A percentile compares a stretch with the other conserved stretches of the same genome.
Conservation (phyloP, 1,140 invertebrate species). For the Sinonovacula constricta region DNA sequence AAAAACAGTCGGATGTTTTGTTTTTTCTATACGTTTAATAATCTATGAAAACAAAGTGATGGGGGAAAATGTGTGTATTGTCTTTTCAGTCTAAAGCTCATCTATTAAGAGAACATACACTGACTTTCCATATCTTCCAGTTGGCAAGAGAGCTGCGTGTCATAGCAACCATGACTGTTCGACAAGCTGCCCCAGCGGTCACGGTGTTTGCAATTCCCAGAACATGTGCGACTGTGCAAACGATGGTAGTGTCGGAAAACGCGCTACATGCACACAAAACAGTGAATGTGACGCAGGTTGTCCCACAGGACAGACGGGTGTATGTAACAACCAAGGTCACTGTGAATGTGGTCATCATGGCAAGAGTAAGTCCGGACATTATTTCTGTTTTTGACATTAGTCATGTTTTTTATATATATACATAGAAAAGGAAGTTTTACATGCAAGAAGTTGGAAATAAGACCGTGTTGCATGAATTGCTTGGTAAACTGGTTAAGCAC, state of each 20-base stretch:
- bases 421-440: too few species aligned
- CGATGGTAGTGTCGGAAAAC: not conserved
- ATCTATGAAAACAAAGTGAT: not conserved
- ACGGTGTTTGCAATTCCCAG: not conserved
- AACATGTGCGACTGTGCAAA: not conserved
- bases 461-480: too few species aligned
- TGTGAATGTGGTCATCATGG: not conserved
- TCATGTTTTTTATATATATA: too few species aligned
- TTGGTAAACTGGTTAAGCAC: too few species aligned
- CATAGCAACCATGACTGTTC: not conserved
- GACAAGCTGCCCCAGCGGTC: not conserved
- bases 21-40: not conserved
- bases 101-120: not conserved
- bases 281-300: not conserved
- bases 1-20: not conserved
- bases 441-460: too few species aligned
- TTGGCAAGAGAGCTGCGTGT: not conserved
- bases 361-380: too few species aligned
- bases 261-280: not conserved
- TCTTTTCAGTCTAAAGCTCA: not conserved
- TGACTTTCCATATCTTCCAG: too few species aligned
- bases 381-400: too few species aligned
- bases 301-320: not conserved
- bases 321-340: not conserved
- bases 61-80: not conserved